Conservation (phyloP, 2,113 vertebrate genomes). For the Chamaea fasciata region DNA sequence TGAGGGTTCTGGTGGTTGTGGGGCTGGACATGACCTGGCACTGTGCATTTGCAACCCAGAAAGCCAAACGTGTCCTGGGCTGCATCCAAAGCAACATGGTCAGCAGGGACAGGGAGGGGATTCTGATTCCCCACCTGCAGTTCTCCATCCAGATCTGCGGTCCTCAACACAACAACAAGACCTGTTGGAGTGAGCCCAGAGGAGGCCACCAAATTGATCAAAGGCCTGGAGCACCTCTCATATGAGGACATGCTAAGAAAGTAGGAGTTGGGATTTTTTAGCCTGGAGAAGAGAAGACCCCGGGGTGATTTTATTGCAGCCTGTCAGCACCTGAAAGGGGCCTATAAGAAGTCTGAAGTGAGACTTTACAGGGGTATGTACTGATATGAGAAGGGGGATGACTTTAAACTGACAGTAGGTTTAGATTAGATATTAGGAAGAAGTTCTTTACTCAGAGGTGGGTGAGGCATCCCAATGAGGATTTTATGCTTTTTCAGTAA, state of each 20-base stretch:
- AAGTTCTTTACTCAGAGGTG: neutral
- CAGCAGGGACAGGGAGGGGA: neutral
- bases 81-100: rapidly evolving
- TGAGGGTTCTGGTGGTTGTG: neutral
- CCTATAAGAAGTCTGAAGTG: neutral
- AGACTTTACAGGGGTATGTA: neutral
- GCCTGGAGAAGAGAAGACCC: neutral
- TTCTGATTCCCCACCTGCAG: neutral
- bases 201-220: neutral
- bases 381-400: neutral
- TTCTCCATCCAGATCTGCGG: neutral
- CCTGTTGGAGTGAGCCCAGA: rapidly evolving
- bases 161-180: neutral
- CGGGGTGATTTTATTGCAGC: neutral
- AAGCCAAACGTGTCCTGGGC: rapidly evolving
- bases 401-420: neutral
- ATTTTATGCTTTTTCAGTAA: neutral
- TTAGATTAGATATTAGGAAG: neutral
- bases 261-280: neutral
- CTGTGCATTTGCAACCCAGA: neutral
- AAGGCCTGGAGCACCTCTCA: neutral
- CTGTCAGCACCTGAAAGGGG: neutral
- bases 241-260: neutral
- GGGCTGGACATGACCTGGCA: neutral
- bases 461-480: neutral